Percentiles rank a stretch among this genome's conserved stretches.
These are phyloP conservation scores for Meandrina meandrites DNA, from an alignment of 92 coral and sea anemone species.

Conservation along the genomic window DNA sequence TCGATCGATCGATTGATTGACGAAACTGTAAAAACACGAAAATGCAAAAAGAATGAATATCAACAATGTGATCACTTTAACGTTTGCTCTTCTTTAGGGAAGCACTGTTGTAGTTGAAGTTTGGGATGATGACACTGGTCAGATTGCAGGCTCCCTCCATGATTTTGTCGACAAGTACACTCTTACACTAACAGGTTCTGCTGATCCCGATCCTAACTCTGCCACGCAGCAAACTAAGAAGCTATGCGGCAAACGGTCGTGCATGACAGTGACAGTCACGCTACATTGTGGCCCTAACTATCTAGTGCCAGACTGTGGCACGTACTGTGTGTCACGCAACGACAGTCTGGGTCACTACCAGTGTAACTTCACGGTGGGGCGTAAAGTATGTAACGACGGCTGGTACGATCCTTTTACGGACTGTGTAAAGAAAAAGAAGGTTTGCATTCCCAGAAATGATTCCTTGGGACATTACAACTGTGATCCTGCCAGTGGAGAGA, in stretches of 20 bases:
- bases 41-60: too few species aligned
- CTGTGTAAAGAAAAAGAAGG: slow-evolving; percentile 68
- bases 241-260: slow-evolving; percentile 72
- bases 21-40: too few species aligned
- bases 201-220: slow-evolving; percentile 40
- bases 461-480: slow-evolving; percentile 82
- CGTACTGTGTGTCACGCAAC: slow-evolving; percentile 63
- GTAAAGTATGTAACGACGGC: slow-evolving; percentile 68
- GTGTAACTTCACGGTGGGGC: slow-evolving; percentile 71
- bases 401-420: slow-evolving; percentile 74
- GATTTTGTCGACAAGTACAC: slow-evolving; percentile 84
- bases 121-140: slow-evolving; percentile 90
- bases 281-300: slow-evolving; percentile 75
- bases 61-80: too few species aligned
- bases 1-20: too few species aligned
- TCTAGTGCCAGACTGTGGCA: slow-evolving; percentile 76
- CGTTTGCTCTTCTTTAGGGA: slow-evolving; percentile 46
- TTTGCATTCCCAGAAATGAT: slow-evolving; percentile 79
- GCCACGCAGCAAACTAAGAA: slow-evolving; percentile 35
- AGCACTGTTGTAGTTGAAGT: slow-evolving; percentile 71
- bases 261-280: slow-evolving; percentile 57
- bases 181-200: slow-evolving; percentile 49
- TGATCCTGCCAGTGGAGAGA: slow-evolving; percentile 70
- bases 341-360: slow-evolving; percentile 69
- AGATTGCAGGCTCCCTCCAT: slow-evolving; percentile 64